A percentile compares a stretch with the other conserved stretches of the same genome.
Conservation (phyloP, 2,797 vertebrate genomes). For the Ciconia nigra region DNA sequence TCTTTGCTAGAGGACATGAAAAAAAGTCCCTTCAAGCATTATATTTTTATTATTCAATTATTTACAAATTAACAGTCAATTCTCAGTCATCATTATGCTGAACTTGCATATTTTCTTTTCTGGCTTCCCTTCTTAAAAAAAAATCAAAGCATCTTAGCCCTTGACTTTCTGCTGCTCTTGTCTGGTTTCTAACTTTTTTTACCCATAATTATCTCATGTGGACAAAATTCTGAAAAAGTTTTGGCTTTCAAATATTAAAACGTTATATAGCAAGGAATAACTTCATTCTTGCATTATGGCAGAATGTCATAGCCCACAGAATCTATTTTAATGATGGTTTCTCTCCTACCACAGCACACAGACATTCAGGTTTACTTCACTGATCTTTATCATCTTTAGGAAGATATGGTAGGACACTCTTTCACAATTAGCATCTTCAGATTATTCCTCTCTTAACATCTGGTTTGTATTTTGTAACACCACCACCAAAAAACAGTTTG, state of each 20-base stretch:
- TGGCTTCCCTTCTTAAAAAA: neutral
- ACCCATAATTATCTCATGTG: neutral
- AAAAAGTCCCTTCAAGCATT: neutral
- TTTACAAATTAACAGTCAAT: neutral
- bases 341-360: neutral
- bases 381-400: neutral
- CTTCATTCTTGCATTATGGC: neutral
- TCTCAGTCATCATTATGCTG: neutral
- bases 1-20: neutral
- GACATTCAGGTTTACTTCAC: neutral
- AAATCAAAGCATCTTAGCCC: neutral
- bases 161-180: neutral
- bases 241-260: neutral
- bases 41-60: neutral
- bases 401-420: neutral
- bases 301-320: neutral
- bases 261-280: neutral
- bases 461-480: neutral
- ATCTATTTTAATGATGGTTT: neutral
- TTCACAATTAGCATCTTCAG: neutral
- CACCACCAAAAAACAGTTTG: neutral
- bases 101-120: neutral
- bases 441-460: neutral
- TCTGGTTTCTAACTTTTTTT: neutral
- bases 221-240: neutral